phyloP scores from a whole-genome alignment of 1,140 invertebrate genomes.

The Bombyx mandarina region DNA sequence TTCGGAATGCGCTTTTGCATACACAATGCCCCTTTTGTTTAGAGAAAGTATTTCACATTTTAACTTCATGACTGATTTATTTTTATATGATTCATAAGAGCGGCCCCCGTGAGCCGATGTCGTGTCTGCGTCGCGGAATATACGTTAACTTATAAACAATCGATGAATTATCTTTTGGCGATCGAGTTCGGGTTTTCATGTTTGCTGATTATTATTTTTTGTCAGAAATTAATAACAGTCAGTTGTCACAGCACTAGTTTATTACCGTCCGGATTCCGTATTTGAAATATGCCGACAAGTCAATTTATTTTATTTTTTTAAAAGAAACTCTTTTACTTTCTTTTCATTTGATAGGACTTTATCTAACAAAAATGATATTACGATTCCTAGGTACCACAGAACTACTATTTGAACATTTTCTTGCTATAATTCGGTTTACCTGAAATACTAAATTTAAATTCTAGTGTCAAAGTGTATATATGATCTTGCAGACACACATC shows the following conservation, averaged over 20 bases:
- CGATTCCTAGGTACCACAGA: not conserved
- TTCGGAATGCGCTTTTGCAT: conserved; percentile 64
- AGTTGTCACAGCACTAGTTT: not conserved
- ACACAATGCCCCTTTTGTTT: conserved; percentile 66
- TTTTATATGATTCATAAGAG: conserved; percentile 65
- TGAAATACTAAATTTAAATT: not conserved
- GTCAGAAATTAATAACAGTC: conserved; percentile 5
- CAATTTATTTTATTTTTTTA: not conserved
- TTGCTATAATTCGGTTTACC: no score
- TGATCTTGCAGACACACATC: not conserved
- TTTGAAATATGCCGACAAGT: not conserved
- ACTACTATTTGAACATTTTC: no score
- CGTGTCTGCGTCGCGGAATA: conserved; percentile 26
- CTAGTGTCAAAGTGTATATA: not conserved
- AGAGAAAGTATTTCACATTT: conserved; percentile 69
- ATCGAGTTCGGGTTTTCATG: conserved; percentile 3
- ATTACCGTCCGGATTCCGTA: not conserved
- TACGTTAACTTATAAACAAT: conserved; percentile 10
- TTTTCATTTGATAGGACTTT: not conserved
- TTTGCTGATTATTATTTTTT: not conserved
- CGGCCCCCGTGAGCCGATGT: conserved; percentile 24
- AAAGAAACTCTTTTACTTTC: not conserved
- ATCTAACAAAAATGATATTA: not conserved
- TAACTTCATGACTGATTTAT: conserved; percentile 59
- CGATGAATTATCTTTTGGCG: conserved; percentile 5